Conservation (phyloP, 2,888 invertebrate genomes). For the Rhamnusium bicolor region DNA sequence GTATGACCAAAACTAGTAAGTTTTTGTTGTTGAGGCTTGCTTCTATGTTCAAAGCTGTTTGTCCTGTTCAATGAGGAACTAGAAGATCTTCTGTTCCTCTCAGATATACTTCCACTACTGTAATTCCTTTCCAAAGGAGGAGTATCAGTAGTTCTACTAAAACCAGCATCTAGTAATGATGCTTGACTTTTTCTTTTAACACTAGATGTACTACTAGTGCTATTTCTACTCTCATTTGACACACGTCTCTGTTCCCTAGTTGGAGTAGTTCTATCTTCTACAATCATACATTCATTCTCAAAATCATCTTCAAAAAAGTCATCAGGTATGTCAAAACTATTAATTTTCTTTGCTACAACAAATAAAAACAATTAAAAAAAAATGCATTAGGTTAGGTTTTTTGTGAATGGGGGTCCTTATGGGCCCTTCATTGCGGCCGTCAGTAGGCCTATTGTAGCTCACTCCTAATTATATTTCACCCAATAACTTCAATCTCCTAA, state of each 20-base stretch:
- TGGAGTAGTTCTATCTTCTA: neutral
- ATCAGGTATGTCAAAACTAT: neutral
- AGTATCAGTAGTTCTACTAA: slow-evolving; percentile 66
- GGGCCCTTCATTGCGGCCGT: too few relatives aligned
- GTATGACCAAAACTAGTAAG: slow-evolving; percentile 55
- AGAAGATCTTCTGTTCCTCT: neutral
- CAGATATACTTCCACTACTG: neutral
- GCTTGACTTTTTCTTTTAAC: slow-evolving; percentile 73
- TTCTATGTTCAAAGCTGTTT: slow-evolving; percentile 38
- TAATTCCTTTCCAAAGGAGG: slow-evolving; percentile 9
- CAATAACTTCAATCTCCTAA: too few relatives aligned
- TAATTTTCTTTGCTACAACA: slow-evolving; percentile 19
- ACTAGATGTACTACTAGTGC: slow-evolving; percentile 16
- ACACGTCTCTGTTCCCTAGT: neutral
- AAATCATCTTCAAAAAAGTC: slow-evolving; percentile 13
- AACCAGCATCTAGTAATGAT: slow-evolving; percentile 79
- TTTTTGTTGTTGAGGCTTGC: slow-evolving; percentile 55
- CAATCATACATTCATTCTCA: neutral
- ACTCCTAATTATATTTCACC: too few relatives aligned
- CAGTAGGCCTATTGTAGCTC: too few relatives aligned
- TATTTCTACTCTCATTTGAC: slow-evolving; percentile 15
- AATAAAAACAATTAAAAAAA: neutral
- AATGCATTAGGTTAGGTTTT: too few relatives aligned
- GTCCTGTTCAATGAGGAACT: slow-evolving; percentile 15
- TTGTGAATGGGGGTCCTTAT: too few relatives aligned